Percentiles rank a stretch among this genome's conserved stretches.
These are phyloP conservation scores for Alethe diademata DNA, from an alignment of 2,113 vertebrate species.

Conservation along the genomic window DNA sequence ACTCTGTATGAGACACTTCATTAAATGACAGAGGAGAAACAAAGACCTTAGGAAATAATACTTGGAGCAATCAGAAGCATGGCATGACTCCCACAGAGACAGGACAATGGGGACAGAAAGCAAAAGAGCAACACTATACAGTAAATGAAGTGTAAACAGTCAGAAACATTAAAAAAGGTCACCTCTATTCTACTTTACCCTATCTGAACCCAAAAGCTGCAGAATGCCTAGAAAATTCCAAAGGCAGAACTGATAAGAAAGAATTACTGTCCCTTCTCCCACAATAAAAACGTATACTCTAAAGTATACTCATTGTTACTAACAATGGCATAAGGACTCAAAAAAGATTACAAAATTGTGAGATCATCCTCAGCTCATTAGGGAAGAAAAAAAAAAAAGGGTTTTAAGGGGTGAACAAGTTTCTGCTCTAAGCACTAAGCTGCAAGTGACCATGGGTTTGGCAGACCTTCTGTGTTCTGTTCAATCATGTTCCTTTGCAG, in stretches of 20 bases:
- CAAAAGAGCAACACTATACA: not conserved
- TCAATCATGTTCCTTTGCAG: not conserved
- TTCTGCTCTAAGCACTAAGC: not conserved
- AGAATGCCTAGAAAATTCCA: not conserved
- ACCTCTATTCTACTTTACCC: not conserved
- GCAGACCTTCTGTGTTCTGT: not conserved
- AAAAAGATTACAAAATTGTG: not conserved
- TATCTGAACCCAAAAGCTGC: not conserved
- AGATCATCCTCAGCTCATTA: not conserved
- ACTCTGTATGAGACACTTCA: not conserved
- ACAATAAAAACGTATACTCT: not conserved
- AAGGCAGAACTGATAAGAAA: not conserved
- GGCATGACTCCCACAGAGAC: not conserved
- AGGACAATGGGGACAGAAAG: not conserved
- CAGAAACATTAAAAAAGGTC: not conserved
- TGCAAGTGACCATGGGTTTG: not conserved
- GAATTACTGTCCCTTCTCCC: not conserved
- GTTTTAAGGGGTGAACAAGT: not conserved
- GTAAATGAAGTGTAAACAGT: not conserved
- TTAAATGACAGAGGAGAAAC: not conserved
- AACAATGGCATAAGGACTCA: not conserved
- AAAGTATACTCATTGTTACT: not conserved
- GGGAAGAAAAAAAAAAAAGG: fast-evolving
- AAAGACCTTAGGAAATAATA: not conserved
- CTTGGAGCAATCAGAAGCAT: not conserved